phyloP scores from a whole-genome alignment of 2,888 invertebrate genomes.

The Tiliacea aurago region DNA sequence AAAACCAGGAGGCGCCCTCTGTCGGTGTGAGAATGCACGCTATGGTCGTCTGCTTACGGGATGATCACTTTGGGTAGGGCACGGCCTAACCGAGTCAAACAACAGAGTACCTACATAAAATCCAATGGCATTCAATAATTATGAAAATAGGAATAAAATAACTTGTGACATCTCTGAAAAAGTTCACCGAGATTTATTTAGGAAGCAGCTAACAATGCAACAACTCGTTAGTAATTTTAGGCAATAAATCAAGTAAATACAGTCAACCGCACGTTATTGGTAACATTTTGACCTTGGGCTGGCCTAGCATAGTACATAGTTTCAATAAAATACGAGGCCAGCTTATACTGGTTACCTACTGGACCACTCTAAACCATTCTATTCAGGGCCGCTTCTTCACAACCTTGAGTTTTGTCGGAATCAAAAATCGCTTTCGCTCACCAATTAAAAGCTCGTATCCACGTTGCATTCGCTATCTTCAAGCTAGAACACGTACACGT shows the following conservation, averaged over 20 bases:
- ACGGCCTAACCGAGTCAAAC: background rate
- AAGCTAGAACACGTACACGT: constrained; percentile 65
- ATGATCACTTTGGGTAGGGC: background rate
- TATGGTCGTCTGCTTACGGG: no score
- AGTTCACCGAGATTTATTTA: background rate
- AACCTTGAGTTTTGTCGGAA: background rate
- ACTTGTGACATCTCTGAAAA: background rate
- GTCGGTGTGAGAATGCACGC: background rate
- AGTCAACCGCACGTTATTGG: background rate
- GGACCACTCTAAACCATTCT: background rate
- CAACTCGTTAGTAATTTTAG: background rate
- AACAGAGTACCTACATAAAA: background rate
- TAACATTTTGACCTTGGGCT: background rate
- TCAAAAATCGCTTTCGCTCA: constrained; percentile 50
- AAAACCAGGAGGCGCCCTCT: background rate
- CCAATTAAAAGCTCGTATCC: constrained; percentile 25
- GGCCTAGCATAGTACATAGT: background rate
- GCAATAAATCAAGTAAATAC: background rate
- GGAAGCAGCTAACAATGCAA: background rate
- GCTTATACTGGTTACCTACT: background rate
- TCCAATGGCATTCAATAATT: background rate
- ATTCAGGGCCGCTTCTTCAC: background rate
- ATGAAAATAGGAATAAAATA: background rate
- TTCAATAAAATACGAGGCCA: background rate
- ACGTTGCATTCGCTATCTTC: constrained; percentile 54